phyloP scores from a whole-genome alignment of 2,888 invertebrate species.

The Ophion costatus region DNA sequence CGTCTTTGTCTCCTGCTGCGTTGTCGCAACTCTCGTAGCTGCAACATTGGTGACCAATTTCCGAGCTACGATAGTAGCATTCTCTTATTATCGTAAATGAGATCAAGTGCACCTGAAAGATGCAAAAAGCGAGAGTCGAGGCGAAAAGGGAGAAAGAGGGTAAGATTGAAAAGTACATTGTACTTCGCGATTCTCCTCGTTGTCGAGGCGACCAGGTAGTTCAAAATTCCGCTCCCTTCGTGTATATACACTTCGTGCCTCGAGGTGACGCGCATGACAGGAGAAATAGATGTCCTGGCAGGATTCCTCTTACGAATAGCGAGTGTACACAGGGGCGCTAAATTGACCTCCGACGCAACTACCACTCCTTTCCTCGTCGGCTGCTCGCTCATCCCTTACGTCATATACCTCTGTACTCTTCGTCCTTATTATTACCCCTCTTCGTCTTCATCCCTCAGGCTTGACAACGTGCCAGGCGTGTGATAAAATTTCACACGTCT shows the following conservation, averaged over 20 bases:
- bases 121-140: background rate
- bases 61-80: constrained; percentile 3
- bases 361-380: constrained; percentile 25
- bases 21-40: no score
- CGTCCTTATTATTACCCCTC: constrained; percentile 50
- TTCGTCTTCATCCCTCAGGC: constrained; percentile 66
- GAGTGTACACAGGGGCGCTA: constrained; percentile 26
- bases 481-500: constrained; percentile 63
- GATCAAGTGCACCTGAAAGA: constrained; percentile 3
- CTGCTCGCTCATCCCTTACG: constrained; percentile 25
- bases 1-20: no score
- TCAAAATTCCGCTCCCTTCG: constrained; percentile 36
- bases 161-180: constrained; percentile 17
- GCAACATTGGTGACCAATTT: background rate
- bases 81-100: constrained; percentile 34
- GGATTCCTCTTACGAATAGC: constrained; percentile 31
- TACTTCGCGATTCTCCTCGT: constrained; percentile 28
- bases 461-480: constrained; percentile 64
- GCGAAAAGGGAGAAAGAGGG: background rate
- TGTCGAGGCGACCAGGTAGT: constrained; percentile 7
- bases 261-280: constrained; percentile 47
- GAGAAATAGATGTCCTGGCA: constrained; percentile 49
- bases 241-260: background rate
- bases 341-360: constrained; percentile 46
- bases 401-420: constrained; percentile 32